phyloP scores from a whole-genome alignment of 2,797 vertebrate genomes.

The Molossus alvarezi region DNA sequence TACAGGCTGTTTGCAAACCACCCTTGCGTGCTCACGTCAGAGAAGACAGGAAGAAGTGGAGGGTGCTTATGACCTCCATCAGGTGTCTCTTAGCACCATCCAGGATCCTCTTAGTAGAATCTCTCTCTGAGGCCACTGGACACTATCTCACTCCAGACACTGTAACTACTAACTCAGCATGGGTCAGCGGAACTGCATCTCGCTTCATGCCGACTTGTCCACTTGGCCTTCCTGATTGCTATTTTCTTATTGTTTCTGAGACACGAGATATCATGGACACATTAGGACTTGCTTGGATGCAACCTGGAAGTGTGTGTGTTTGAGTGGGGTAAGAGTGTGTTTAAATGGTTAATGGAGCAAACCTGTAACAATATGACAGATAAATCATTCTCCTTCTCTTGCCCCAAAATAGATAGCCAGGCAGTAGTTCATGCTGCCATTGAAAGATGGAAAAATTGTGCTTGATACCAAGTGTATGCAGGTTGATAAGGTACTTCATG shows the following conservation, averaged over 20 bases:
- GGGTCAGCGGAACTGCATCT: not conserved
- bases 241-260: not conserved
- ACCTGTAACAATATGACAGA: not conserved
- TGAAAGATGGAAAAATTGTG: not conserved
- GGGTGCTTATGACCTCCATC: not conserved
- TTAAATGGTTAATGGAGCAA: not conserved
- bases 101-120: not conserved
- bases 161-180: not conserved
- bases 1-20: slow-evolving; percentile 1
- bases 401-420: not conserved
- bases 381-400: not conserved
- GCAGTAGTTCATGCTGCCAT: not conserved
- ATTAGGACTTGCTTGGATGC: not conserved
- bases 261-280: not conserved
- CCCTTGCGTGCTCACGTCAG: not conserved
- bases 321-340: rapidly evolving
- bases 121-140: not conserved
- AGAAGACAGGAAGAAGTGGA: not conserved
- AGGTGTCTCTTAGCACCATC: not conserved
- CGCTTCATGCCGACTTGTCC: not conserved
- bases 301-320: not conserved
- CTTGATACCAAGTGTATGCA: not conserved
- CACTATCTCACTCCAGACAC: not conserved
- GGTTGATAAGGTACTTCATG: rapidly evolving
- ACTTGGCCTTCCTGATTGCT: not conserved